Evolutionary conservation across 2,113 vertebrate genomes (phyloP).

Genomic region (Hemiscyllium ocellatum): DNA sequence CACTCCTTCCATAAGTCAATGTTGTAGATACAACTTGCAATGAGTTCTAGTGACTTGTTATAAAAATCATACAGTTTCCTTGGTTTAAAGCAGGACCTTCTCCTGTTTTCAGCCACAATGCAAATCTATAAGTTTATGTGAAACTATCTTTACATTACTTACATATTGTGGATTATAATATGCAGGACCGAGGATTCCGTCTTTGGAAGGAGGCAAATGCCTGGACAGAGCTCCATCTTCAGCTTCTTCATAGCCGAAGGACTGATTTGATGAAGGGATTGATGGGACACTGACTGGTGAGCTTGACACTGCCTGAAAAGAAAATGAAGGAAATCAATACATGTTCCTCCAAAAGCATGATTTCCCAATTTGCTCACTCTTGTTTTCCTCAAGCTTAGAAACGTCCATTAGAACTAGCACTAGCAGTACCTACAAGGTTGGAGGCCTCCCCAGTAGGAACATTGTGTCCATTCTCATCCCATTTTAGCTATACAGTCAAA

Average conservation of each 20-base stretch:
- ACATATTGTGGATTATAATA: conserved; percentile 59
- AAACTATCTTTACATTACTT: conserved; percentile 42
- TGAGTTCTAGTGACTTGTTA: too few species aligned
- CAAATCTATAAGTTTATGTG: too few species aligned
- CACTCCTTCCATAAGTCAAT: too few species aligned
- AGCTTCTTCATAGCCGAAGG: conserved; percentile 63
- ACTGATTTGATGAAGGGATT: conserved; percentile 61
- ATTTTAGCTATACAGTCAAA: not conserved
- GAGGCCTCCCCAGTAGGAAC: not conserved
- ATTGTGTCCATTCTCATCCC: not conserved
- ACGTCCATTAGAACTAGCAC: not conserved
- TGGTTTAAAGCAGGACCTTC: too few species aligned
- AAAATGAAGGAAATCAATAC: conserved; percentile 36
- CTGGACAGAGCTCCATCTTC: conserved; percentile 53
- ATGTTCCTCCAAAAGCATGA: not conserved
- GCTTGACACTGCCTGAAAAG: conserved; percentile 48
- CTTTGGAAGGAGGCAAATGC: conserved; percentile 51
- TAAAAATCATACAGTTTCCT: too few species aligned
- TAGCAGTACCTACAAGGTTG: not conserved
- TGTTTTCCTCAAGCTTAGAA: not conserved
- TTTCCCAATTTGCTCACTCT: not conserved
- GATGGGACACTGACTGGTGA: conserved; percentile 54
- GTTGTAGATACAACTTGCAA: too few species aligned
- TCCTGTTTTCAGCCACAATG: too few species aligned
- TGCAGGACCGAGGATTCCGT: conserved; percentile 62